A percentile compares a stretch with the other conserved stretches of the same genome.
phyloP scores from a whole-genome alignment of 2,888 invertebrate species.

The Brachyopa scutellaris region DNA sequence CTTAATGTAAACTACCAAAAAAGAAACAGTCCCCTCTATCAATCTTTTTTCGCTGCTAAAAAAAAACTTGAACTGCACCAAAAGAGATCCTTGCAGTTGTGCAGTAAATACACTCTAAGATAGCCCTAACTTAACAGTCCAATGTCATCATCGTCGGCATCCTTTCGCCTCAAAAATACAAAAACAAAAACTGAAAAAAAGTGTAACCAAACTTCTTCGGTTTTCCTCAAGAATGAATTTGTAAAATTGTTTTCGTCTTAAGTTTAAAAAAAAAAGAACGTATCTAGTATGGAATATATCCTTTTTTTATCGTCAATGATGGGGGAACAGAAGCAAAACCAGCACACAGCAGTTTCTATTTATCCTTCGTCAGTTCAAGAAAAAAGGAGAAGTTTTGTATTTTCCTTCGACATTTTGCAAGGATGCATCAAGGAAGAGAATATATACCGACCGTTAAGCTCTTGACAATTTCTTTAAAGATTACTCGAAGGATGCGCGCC shows the following conservation, averaged over 20 bases:
- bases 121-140: conserved; percentile 7
- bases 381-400: conserved; percentile 48
- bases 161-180: conserved; percentile 15
- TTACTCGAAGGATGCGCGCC: conserved; percentile 71
- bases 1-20: conserved; percentile 66
- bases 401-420: conserved; percentile 58
- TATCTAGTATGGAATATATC: conserved; percentile 57
- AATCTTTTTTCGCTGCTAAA: background rate
- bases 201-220: conserved; percentile 66
- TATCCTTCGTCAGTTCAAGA: conserved; percentile 44
- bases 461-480: conserved; percentile 73
- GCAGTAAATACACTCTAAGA: conserved; percentile 57
- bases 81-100: conserved; percentile 39
- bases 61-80: conserved; percentile 47
- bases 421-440: conserved; percentile 23
- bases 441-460: conserved; percentile 59
- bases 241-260: conserved; percentile 73
- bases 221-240: conserved; percentile 72
- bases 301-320: conserved; percentile 65
- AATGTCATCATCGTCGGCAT: conserved; percentile 56
- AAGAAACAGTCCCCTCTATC: conserved; percentile 1
- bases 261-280: conserved; percentile 34
- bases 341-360: conserved; percentile 66
- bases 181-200: conserved; percentile 12
- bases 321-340: conserved; percentile 60